Base-by-base conservation (phyloP, 2,797 vertebrate genomes). In the Borostomias antarcticus region DNA sequence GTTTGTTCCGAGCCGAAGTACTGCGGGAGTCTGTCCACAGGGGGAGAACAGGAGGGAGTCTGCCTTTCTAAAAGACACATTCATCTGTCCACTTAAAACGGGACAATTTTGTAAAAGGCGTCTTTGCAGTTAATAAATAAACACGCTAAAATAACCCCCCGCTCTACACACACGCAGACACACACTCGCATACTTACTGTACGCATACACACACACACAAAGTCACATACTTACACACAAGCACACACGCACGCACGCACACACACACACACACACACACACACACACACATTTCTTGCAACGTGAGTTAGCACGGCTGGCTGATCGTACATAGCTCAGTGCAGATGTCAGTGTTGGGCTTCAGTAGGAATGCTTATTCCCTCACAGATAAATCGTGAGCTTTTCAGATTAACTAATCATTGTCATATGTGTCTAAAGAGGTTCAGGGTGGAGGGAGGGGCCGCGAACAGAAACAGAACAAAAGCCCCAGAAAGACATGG, bases 61-160 rank as follows among this genome's bases (percentile, higher is more conserved):
- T 87, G 89, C 88, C 88, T 92, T 92, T 92, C 84, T 88, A 89
- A 92, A 91, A 91, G 87, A 91, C 89, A 90, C 78, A 85, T 86
- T 89, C 76, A 88, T 86, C 85, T 86, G 88, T 89, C 89, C 86
- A 83, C 83, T 89, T 88, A 86, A 85, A 90, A 89, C 73, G 9
- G 86, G 81, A 90, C 87, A 89, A 82, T 83, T 83, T 83, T 51
- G 79, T 81, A 83, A 81, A 89, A 87, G 72, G 70, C 75, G 76
- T 66, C 71, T 76, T 82, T 82, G 80, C 68, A 79, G 73, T 70
- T 37, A 76, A 80, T 86, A 79, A 80, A 88, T 82, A 85, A 78
- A 80, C 81, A 70, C 78, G 82, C 74, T 74, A 59, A 81, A 74
- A 30, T 29, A 60, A 79, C 62, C 68, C 65, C 76, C 78, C 70